These are phyloP conservation scores for Misgurnus mizolepis DNA, from an alignment of 2,113 vertebrate species.

Conservation along the genomic window DNA sequence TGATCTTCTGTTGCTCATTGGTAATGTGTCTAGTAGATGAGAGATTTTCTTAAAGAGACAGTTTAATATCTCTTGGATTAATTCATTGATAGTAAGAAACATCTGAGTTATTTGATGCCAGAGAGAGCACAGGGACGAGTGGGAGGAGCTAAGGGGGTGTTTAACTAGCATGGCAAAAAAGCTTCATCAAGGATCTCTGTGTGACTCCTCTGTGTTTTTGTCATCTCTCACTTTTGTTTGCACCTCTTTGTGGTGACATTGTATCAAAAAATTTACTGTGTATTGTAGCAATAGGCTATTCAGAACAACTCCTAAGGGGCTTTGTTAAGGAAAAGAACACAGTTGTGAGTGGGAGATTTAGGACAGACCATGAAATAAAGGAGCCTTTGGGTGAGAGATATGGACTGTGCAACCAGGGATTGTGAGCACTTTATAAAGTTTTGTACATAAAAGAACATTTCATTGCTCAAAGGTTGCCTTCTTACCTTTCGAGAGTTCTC, in stretches of 20 bases:
- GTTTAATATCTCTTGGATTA: conserved; percentile 32
- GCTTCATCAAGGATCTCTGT: conserved; percentile 71
- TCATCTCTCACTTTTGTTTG: conserved; percentile 74
- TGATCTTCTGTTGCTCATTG: neutral
- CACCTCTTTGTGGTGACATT: conserved; percentile 74
- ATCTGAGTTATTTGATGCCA: conserved; percentile 26
- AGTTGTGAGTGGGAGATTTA: conserved; percentile 73
- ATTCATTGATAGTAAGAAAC: conserved; percentile 24
- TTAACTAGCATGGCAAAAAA: conserved; percentile 56
- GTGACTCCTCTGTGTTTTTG: conserved; percentile 70
- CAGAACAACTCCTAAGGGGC: conserved; percentile 68
- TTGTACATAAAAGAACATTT: conserved; percentile 11
- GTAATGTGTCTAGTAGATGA: neutral
- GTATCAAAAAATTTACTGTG: conserved; percentile 77
- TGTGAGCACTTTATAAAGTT: conserved; percentile 64
- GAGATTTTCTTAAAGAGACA: conserved; percentile 19
- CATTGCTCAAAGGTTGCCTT: no score
- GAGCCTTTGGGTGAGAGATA: conserved; percentile 45
- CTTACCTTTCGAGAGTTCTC: no score
- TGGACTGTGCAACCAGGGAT: conserved; percentile 57
- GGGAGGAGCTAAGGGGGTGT: conserved; percentile 22
- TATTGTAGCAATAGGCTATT: conserved; percentile 76
- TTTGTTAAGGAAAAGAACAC: conserved; percentile 70
- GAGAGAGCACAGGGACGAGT: neutral
- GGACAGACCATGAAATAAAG: conserved; percentile 69